Evolutionary conservation across 2,113 vertebrate species (phyloP), one percentile per base, ranked within the genome.

Genomic region (Corythoichthys intestinalis): DNA sequence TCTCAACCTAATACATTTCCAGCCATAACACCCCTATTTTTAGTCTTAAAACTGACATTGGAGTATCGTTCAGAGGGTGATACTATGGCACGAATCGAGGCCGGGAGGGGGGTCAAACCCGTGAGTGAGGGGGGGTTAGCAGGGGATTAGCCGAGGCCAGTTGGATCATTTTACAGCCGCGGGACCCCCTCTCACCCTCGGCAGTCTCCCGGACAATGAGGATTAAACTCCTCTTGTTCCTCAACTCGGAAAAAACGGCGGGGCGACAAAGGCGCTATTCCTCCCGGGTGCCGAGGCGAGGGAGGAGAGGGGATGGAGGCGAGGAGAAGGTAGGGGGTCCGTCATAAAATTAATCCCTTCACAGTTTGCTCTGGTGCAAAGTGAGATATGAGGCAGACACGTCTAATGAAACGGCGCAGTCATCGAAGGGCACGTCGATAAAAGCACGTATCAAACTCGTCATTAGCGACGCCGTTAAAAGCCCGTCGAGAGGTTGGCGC

Each of bases 161-260:
- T 92, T 91, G 90, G 91, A 91, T 92, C 91, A 91, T 91, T 90
- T 92, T 91, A 89, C 91, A 90, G 88, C 88, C 85, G 83, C 83
- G 81, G 88, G 85, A 89, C 85, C 87, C 87, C 86, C 78, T 58
- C 78, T 78, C 85, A 79, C 89, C 83, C 86, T 78, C 78, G 83
- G 86, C 85, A 85, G 90, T 86, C 87, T 90, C 83, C 73, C 80
- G 87, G 87, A 92, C 91, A 92, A 92, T 92, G 83, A 88, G 90
- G 91, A 92, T 92, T 92, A 92, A 91, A 89, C 87, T 90, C 84
- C 90, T 91, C 91, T 92, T 91, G 89, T 92, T 91, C 90, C 86
- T 89, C 86, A 89, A 90, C 90, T 91, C 87, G 53, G 77, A 87
- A 88, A 88, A 88, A 88, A 88, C 85, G 78, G 87, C 87, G 87